A percentile compares a stretch with the other conserved stretches of the same genome.
Evolutionary conservation across 2,888 invertebrate genomes (phyloP).

Genomic region (Habrosyne pyritoides): DNA sequence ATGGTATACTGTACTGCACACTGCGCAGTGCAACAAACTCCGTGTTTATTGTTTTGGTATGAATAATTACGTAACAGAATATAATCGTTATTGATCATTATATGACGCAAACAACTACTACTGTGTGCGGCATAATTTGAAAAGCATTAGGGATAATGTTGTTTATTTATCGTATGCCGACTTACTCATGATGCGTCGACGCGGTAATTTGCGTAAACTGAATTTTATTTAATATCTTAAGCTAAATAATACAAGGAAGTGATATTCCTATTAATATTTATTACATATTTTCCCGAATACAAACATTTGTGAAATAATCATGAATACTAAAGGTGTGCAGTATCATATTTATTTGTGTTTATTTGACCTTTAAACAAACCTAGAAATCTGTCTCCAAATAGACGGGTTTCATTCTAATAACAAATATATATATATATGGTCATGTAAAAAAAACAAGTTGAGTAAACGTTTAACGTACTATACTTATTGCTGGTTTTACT

Average conservation of each 20-base stretch:
- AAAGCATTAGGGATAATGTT: not conserved
- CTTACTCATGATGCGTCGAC: not conserved
- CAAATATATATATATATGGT: too few species aligned
- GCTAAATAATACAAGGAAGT: not conserved
- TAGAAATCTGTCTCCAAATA: too few species aligned
- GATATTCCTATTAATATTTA: not conserved
- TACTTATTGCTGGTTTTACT: conserved; percentile 30
- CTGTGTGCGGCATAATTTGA: not conserved
- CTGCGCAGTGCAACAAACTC: conserved; percentile 4
- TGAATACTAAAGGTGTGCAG: too few species aligned
- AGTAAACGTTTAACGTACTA: not conserved
- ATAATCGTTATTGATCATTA: not conserved
- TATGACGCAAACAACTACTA: not conserved
- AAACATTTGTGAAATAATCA: too few species aligned
- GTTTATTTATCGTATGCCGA: not conserved
- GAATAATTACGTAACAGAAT: not conserved
- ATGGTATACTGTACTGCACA: not conserved
- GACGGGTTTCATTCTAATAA: too few species aligned
- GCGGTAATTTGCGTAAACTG: not conserved
- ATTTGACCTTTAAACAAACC: too few species aligned
- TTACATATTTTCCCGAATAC: too few species aligned
- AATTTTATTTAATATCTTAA: too few species aligned
- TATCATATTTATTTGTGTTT: too few species aligned
- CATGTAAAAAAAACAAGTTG: conserved; percentile 11
- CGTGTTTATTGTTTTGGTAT: conserved; percentile 2